These are phyloP conservation scores for Haplotaxodon microlepis DNA, from an alignment of 2,113 vertebrate genomes.

Conservation along the genomic window DNA sequence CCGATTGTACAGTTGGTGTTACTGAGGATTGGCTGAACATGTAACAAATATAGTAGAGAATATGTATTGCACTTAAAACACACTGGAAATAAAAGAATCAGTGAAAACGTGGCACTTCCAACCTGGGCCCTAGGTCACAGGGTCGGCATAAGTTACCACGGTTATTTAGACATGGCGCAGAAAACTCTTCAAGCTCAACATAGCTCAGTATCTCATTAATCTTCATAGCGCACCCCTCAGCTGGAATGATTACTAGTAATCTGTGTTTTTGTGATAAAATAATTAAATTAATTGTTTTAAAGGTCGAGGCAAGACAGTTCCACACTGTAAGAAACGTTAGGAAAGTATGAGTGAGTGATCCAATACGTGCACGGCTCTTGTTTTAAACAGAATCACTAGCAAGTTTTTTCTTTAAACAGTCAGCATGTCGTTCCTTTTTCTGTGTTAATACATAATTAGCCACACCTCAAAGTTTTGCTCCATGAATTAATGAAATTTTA, in stretches of 20 bases:
- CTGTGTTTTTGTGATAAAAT: not conserved
- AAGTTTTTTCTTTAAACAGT: not conserved
- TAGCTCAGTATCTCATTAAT: not conserved
- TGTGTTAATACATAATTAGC: not conserved
- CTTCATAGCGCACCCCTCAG: not conserved
- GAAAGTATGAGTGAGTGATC: not conserved
- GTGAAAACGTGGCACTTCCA: not conserved
- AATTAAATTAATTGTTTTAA: not conserved
- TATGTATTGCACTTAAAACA: not conserved
- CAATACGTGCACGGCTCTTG: not conserved
- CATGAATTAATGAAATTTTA: not conserved
- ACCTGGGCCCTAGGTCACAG: not conserved
- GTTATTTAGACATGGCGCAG: not conserved
- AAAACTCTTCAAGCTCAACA: not conserved
- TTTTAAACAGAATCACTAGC: not conserved
- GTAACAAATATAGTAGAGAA: not conserved
- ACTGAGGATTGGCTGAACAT: not conserved
- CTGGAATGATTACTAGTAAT: not conserved
- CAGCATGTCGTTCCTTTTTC: not conserved
- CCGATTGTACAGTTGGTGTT: not conserved
- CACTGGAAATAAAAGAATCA: not conserved
- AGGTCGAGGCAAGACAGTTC: not conserved
- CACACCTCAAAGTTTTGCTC: not conserved
- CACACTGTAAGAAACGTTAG: not conserved
- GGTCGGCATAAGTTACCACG: not conserved